phyloP scores from a whole-genome alignment of 2,888 invertebrate species.

The Phlogophora meticulosa region DNA sequence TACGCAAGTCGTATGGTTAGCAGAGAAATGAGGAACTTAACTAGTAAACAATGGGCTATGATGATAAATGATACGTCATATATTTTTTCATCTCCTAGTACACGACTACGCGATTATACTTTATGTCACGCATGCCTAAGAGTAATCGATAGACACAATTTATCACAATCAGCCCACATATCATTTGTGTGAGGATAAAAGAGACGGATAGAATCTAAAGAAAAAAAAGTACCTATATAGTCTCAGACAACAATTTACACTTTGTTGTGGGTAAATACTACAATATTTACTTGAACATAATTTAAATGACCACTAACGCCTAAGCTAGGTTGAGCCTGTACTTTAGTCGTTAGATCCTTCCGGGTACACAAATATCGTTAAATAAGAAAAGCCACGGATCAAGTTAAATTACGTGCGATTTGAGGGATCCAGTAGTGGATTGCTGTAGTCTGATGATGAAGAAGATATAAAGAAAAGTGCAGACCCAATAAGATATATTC shows the following conservation, averaged over 20 bases:
- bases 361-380: too few species aligned
- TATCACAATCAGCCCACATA: slow-evolving; percentile 15
- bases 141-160: slow-evolving; percentile 19
- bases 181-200: not conserved
- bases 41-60: slow-evolving; percentile 49
- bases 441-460: not conserved
- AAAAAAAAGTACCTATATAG: too few species aligned
- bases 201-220: too few species aligned
- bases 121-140: slow-evolving; percentile 10
- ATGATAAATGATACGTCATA: slow-evolving; percentile 26
- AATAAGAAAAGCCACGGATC: not conserved
- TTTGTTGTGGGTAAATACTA: too few species aligned
- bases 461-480: not conserved
- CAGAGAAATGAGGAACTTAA: slow-evolving; percentile 58
- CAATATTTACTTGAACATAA: too few species aligned
- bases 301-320: too few species aligned
- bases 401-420: not conserved
- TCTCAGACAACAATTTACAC: too few species aligned
- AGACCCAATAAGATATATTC: too few species aligned
- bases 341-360: too few species aligned
- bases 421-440: not conserved
- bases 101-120: slow-evolving; percentile 14
- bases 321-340: too few species aligned
- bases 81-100: slow-evolving; percentile 38
- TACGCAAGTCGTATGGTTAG: slow-evolving; percentile 29